Conservation (phyloP, 2,113 vertebrate species). For the Bothrops jararaca region DNA sequence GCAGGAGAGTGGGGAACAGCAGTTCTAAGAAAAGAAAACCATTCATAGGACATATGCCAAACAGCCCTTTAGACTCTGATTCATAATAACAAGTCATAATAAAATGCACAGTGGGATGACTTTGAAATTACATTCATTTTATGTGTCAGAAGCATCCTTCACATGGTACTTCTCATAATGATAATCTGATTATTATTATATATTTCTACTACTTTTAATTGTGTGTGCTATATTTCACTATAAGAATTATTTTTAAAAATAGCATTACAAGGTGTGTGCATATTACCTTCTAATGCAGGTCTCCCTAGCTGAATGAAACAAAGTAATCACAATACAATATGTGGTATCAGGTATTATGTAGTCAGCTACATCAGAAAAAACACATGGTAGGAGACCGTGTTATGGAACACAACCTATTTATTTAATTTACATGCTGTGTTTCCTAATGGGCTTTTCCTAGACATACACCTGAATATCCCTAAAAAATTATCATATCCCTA, state of each 20-base stretch:
- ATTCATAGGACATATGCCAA: not conserved
- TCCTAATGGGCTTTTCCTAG: not conserved
- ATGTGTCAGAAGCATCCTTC: not conserved
- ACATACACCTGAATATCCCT: not conserved
- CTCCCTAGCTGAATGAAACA: not conserved
- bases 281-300: not conserved
- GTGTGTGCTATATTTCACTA: not conserved
- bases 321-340: not conserved
- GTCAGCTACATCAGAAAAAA: not conserved
- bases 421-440: not conserved
- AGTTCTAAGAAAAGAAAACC: not conserved
- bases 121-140: not conserved
- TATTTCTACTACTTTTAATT: not conserved
- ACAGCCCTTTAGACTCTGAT: not conserved
- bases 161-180: not conserved
- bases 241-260: not conserved
- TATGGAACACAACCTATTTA: not conserved
- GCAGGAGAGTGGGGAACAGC: no score
- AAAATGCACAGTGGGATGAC: not conserved
- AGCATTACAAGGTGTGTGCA: not conserved
- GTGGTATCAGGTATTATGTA: not conserved
- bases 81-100: not conserved
- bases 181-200: not conserved
- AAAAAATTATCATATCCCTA: not conserved
- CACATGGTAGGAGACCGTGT: not conserved